phyloP scores from a whole-genome alignment of 2,888 invertebrate species.

The Lycocerus yunnanus region DNA sequence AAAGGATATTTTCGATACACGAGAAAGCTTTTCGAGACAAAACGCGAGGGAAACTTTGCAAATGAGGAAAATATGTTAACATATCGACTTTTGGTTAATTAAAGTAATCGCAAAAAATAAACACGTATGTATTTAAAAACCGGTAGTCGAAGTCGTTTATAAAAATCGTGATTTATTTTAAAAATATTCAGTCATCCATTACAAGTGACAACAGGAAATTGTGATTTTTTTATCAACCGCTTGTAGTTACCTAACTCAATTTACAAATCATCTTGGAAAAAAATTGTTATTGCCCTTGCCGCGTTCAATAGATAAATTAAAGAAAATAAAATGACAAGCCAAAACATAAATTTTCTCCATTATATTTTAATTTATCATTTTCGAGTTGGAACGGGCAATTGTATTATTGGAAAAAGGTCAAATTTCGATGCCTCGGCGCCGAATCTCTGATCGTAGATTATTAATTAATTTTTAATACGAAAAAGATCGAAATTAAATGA shows the following conservation, averaged over 20 bases:
- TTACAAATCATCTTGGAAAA: constrained; percentile 5
- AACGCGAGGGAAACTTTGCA: not conserved
- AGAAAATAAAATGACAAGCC: not conserved
- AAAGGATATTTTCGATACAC: not conserved
- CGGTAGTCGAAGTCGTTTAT: not conserved
- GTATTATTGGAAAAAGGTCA: not conserved
- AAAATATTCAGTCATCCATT: constrained; percentile 32
- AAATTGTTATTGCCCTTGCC: not conserved
- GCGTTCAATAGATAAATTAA: not conserved
- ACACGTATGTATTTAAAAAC: not conserved
- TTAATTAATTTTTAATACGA: not conserved
- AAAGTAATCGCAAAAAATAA: not conserved
- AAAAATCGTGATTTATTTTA: not conserved
- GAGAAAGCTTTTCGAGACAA: not conserved
- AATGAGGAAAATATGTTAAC: not conserved
- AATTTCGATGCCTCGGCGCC: not conserved
- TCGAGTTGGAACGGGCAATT: not conserved
- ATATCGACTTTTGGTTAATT: not conserved
- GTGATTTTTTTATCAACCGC: constrained; percentile 38
- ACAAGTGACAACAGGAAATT: constrained; percentile 39
- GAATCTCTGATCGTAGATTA: not conserved
- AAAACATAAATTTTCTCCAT: not conserved
- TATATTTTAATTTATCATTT: not conserved
- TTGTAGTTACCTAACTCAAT: constrained; percentile 23
- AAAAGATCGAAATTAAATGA: not conserved